phyloP scores from a whole-genome alignment of 2,113 vertebrate genomes.

The Odobenus rosmarus region DNA sequence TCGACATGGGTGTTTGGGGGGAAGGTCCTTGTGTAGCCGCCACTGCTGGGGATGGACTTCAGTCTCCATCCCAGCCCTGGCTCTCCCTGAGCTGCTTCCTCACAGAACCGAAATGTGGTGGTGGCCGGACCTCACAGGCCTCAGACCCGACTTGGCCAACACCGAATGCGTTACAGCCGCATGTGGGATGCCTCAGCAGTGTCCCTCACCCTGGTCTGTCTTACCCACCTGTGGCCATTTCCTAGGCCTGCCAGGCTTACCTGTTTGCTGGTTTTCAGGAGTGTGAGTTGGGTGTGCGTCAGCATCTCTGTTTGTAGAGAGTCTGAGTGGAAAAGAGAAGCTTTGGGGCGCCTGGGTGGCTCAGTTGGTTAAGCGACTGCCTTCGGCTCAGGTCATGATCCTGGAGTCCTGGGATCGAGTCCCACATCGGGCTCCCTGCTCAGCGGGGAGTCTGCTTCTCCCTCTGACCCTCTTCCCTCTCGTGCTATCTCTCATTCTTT shows the following conservation, averaged over 20 bases:
- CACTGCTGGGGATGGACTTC: not conserved
- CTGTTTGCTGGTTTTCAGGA: not conserved
- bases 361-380: no score
- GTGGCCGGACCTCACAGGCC: fast-evolving
- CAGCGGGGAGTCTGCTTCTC: no score
- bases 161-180: fast-evolving
- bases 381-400: no score
- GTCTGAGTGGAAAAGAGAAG: not conserved
- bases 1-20: not conserved
- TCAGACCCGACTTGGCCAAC: not conserved
- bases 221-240: not conserved
- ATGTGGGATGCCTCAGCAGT: not conserved
- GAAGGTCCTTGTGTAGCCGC: not conserved
- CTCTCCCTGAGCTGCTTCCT: not conserved
- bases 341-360: not conserved
- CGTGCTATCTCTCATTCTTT: no score
- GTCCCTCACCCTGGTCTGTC: not conserved
- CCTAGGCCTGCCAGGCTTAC: not conserved
- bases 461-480: no score
- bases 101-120: not conserved
- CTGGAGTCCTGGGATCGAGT: no score
- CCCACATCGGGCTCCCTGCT: no score
- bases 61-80: not conserved
- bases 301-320: not conserved
- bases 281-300: not conserved